Conservation (phyloP, 1,140 invertebrate species). For the Eriosoma lanigerum region DNA sequence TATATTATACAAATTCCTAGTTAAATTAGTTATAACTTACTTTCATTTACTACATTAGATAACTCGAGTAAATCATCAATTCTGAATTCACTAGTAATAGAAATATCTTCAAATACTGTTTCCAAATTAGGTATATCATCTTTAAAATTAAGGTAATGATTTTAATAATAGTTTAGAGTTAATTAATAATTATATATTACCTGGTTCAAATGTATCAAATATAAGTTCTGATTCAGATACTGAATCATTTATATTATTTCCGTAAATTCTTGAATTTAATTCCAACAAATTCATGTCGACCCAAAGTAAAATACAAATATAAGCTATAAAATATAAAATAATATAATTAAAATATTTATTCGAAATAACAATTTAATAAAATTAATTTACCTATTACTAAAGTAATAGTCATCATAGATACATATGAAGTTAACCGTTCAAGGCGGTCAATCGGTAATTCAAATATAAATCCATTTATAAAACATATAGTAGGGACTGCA, state of each 20-base stretch:
- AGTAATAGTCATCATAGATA: constrained; percentile 32
- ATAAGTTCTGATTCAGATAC: neutral
- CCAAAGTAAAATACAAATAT: constrained; percentile 33
- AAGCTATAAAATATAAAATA: neutral
- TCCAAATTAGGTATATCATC: constrained; percentile 30
- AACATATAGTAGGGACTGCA: constrained; percentile 44
- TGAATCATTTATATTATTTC: neutral
- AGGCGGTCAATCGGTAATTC: constrained; percentile 30
- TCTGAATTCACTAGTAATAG: constrained; percentile 24
- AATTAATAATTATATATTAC: constrained; percentile 21
- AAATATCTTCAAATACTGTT: constrained; percentile 28
- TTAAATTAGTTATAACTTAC: neutral
- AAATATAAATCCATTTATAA: constrained; percentile 29
- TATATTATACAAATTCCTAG: neutral
- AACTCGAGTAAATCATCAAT: neutral
- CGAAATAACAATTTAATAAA: neutral
- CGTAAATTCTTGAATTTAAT: neutral
- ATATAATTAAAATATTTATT: neutral
- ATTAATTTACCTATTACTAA: constrained; percentile 14
- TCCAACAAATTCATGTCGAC: constrained; percentile 36
- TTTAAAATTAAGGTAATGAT: neutral
- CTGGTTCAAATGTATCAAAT: constrained; percentile 6
- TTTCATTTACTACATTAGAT: constrained; percentile 1
- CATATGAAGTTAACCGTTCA: constrained; percentile 42
- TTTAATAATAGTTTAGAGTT: neutral